Evolutionary conservation across 2,113 vertebrate genomes (phyloP).

Genomic region (Salvelinus namaycush): DNA sequence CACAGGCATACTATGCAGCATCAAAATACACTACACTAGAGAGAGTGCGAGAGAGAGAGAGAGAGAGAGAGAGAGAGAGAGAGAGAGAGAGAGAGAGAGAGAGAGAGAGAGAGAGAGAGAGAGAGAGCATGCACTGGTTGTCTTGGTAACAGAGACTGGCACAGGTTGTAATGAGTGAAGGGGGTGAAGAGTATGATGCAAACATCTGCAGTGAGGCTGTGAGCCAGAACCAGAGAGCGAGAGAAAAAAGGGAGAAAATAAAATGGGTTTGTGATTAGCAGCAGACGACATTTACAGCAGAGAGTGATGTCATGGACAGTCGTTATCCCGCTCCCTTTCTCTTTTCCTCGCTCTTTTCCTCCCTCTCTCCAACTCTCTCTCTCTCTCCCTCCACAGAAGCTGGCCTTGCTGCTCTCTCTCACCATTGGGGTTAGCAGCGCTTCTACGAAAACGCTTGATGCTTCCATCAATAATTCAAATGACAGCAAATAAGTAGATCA

Average conservation of each 20-base stretch:
- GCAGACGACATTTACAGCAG: not conserved
- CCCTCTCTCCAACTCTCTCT: slow-evolving; percentile 2
- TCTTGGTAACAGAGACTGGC: slow-evolving; percentile 10
- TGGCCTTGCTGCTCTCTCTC: too few relatives aligned
- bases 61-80: not conserved
- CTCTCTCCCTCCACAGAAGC: not conserved
- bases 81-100: not conserved
- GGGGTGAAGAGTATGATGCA: slow-evolving; percentile 4
- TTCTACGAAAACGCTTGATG: not conserved
- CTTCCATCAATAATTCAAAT: slow-evolving; percentile 44
- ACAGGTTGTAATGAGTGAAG: slow-evolving; percentile 2
- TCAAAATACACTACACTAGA: not conserved
- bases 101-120: not conserved
- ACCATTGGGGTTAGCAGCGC: too few relatives aligned
- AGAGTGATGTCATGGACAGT: not conserved
- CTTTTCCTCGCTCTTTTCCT: not conserved
- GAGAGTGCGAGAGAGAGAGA: not conserved
- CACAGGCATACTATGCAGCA: not conserved
- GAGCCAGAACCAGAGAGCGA: not conserved
- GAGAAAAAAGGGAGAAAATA: not conserved
- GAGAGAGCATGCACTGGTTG: not conserved
- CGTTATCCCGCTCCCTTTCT: slow-evolving; percentile 1
- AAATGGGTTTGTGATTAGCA: not conserved
- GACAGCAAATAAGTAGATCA: slow-evolving; percentile 31
- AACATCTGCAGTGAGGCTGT: slow-evolving; percentile 15